Percentiles rank a stretch among this genome's conserved stretches.
These are phyloP conservation scores for Motacilla tschutschensis DNA, from an alignment of 2,113 vertebrate species.

Conservation along the genomic window DNA sequence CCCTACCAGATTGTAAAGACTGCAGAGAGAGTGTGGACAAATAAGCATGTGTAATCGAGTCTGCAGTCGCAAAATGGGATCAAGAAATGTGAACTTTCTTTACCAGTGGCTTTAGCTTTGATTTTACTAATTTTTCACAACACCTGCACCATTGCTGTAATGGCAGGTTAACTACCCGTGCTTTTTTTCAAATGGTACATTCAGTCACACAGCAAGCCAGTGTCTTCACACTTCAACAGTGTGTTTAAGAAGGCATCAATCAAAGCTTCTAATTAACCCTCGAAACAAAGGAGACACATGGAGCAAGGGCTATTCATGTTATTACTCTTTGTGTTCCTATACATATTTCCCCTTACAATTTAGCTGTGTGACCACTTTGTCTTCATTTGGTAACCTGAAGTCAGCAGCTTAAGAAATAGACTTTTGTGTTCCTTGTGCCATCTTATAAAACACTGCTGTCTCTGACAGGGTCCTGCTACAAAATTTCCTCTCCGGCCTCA, in stretches of 20 bases:
- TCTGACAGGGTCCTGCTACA: background rate
- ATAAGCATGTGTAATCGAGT: rapidly evolving
- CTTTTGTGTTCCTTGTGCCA: background rate
- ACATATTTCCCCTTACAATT: background rate
- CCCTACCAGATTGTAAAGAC: background rate
- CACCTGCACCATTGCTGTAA: background rate
- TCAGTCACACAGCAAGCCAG: background rate
- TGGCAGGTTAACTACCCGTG: background rate
- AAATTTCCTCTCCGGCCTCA: background rate
- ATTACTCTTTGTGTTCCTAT: background rate
- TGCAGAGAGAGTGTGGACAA: background rate
- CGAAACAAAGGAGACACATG: background rate
- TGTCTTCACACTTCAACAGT: background rate
- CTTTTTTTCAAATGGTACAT: background rate
- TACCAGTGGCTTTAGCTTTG: background rate
- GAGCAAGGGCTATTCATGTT: background rate
- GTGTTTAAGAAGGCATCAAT: background rate
- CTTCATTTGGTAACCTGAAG: background rate
- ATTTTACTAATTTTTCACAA: background rate
- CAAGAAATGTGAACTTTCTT: background rate
- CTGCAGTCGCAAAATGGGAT: rapidly evolving
- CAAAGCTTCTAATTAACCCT: background rate
- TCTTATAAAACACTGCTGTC: background rate
- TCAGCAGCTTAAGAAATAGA: background rate
- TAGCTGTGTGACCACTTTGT: background rate